Conservation (phyloP, 1,140 invertebrate genomes). For the Drosophila chauvacae region DNA sequence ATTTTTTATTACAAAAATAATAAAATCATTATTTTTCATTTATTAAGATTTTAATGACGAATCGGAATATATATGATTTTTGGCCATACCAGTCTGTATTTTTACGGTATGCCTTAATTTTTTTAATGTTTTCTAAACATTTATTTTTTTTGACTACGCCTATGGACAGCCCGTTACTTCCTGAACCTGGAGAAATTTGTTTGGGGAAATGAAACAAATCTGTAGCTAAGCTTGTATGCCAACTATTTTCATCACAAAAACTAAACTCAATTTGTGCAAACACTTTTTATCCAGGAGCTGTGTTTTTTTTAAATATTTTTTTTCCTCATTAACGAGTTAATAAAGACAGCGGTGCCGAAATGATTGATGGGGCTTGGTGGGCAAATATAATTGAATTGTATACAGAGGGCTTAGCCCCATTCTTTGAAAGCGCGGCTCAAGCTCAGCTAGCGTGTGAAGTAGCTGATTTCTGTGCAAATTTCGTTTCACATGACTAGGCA, state of each 20-base stretch:
- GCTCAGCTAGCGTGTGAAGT: slow-evolving; percentile 22
- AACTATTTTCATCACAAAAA: slow-evolving; percentile 7
- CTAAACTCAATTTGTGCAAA: slow-evolving; percentile 1
- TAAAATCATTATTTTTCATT: too few relatives aligned
- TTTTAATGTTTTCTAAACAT: neutral
- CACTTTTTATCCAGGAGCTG: neutral
- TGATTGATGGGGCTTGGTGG: slow-evolving; percentile 9
- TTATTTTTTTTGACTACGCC: neutral
- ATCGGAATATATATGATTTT: too few relatives aligned
- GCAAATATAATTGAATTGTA: slow-evolving; percentile 19
- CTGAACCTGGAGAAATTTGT: neutral
- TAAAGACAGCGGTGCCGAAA: slow-evolving; percentile 15
- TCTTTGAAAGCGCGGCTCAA: slow-evolving; percentile 2
- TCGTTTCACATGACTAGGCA: slow-evolving; percentile 21
- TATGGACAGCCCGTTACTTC: neutral
- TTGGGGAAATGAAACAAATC: neutral
- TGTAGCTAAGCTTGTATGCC: neutral
- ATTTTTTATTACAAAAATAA: too few relatives aligned
- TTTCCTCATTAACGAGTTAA: slow-evolving; percentile 12
- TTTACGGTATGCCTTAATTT: neutral
- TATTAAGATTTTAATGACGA: too few relatives aligned
- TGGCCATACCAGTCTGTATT: too few relatives aligned
- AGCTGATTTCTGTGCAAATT: slow-evolving; percentile 8
- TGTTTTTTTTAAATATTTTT: neutral
- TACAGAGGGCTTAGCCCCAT: slow-evolving; percentile 14